These are phyloP conservation scores for Sitobion miscanthi DNA, from an alignment of 1,140 invertebrate species.

Conservation along the genomic window DNA sequence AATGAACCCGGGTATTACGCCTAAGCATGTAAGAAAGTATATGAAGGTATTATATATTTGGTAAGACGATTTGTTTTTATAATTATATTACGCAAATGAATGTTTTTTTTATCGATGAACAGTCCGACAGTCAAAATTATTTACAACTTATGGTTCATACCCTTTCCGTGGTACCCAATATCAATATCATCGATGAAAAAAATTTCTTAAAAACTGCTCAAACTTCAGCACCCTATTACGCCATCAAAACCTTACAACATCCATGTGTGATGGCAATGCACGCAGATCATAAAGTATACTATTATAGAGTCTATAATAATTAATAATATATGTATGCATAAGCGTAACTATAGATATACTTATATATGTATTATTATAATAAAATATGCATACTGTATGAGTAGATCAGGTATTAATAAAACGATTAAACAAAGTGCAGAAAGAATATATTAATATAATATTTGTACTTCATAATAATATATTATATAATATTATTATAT, in stretches of 20 bases:
- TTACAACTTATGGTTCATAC: background rate
- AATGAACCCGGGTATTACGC: background rate
- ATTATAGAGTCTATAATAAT: too few relatives aligned
- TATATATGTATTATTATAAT: background rate
- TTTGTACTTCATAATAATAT: background rate
- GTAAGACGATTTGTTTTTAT: background rate
- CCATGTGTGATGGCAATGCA: background rate
- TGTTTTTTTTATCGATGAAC: background rate
- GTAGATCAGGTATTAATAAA: background rate
- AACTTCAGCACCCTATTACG: background rate
- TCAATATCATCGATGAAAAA: background rate
- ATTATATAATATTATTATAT: background rate
- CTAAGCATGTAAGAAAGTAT: background rate
- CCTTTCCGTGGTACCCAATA: background rate
- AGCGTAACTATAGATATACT: too few relatives aligned
- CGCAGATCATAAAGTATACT: too few relatives aligned
- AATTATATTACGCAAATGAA: background rate
- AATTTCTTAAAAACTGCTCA: background rate
- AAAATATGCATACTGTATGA: background rate
- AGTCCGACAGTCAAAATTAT: background rate
- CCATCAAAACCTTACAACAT: background rate
- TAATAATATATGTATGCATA: background rate
- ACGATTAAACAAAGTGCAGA: background rate
- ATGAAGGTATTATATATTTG: background rate
- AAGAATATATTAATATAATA: background rate